A percentile compares a stretch with the other conserved stretches of the same genome.
phyloP scores from a whole-genome alignment of 30 jellyfish, hydroid and myxozoan species.

The Aurelia coerulea region DNA sequence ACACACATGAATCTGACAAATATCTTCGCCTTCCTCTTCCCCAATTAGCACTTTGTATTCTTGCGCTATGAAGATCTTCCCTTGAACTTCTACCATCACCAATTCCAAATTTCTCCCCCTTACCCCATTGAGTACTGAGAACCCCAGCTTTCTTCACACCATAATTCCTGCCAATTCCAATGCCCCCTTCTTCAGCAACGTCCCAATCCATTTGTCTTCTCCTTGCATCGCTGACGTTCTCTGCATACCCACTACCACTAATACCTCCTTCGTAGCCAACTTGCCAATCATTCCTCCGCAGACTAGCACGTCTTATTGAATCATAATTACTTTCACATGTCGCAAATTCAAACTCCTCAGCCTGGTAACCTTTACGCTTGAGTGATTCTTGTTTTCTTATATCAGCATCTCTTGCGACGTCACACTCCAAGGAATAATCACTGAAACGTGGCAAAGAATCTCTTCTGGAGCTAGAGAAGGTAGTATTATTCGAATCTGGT shows the following conservation, averaged over 20 bases:
- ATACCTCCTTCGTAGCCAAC: conserved; percentile 56
- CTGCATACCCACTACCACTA: neutral
- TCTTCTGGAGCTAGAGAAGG: neutral
- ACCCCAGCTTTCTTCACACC: conserved; percentile 42
- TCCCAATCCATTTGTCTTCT: conserved; percentile 27
- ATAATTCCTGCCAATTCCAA: conserved; percentile 48
- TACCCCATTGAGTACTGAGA: conserved; percentile 32
- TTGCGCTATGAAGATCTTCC: conserved; percentile 19
- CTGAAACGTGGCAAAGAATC: conserved; percentile 15
- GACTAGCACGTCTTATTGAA: conserved; percentile 14
- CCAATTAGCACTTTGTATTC: conserved; percentile 32
- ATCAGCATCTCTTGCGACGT: neutral
- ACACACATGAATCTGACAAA: conserved; percentile 56
- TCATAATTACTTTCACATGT: conserved; percentile 43
- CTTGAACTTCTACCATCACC: conserved; percentile 32
- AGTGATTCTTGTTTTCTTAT: conserved; percentile 26
- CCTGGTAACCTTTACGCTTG: neutral
- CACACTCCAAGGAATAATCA: neutral
- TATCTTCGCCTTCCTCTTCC: conserved; percentile 47
- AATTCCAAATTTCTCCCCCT: conserved; percentile 28
- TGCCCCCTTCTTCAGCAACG: conserved; percentile 56
- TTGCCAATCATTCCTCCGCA: conserved; percentile 33
- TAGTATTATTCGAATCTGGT: neutral
- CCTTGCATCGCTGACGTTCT: neutral
- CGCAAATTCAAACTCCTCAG: conserved; percentile 42